Percentiles rank a stretch among this genome's conserved stretches.
These are phyloP conservation scores for Ridgeia piscesae DNA, from an alignment of 1,140 invertebrate genomes.

Conservation along the genomic window DNA sequence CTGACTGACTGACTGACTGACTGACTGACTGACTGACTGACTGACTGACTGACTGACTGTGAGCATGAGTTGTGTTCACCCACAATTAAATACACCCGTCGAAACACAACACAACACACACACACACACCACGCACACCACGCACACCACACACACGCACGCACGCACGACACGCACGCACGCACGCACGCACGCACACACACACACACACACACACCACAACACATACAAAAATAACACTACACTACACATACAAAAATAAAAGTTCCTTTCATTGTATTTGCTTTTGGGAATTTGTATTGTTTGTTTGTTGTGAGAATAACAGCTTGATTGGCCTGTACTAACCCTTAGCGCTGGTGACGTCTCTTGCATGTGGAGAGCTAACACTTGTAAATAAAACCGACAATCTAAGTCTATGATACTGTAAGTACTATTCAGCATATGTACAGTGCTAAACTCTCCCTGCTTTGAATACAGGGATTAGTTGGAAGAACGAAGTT, in stretches of 20 bases:
- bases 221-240: background rate
- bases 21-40: too few relatives aligned
- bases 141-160: conserved; percentile 7
- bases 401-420: too few relatives aligned
- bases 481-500: too few relatives aligned
- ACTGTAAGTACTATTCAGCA: too few relatives aligned
- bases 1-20: too few relatives aligned
- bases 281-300: background rate
- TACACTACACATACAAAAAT: background rate
- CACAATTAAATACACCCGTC: too few relatives aligned
- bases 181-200: background rate
- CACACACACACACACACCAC: background rate
- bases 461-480: too few relatives aligned
- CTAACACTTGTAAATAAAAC: too few relatives aligned
- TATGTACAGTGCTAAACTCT: too few relatives aligned
- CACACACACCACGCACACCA: conserved; percentile 11
- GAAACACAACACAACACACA: background rate
- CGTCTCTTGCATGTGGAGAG: background rate
- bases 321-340: background rate
- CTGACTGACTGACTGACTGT: too few relatives aligned
- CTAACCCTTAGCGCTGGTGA: background rate
- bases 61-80: too few relatives aligned
- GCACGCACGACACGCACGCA: background rate
- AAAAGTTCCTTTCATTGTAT: background rate
- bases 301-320: background rate